Conservation (phyloP, 2,113 vertebrate species). For the Ascaphus truei region DNA sequence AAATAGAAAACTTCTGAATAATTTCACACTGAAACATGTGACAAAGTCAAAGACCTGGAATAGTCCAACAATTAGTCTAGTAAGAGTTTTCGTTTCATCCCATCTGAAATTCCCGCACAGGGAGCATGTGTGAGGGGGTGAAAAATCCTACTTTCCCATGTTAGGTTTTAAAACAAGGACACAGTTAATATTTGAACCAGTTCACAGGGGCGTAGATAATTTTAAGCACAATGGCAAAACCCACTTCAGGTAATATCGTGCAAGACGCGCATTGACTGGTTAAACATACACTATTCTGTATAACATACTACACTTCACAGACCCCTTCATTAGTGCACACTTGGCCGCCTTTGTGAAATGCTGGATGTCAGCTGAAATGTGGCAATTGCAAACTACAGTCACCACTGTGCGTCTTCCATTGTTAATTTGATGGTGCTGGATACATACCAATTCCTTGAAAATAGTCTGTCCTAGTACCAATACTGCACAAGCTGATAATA, state of each 20-base stretch:
- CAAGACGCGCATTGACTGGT: constrained; percentile 6
- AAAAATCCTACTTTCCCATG: too few species aligned
- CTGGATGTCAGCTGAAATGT: constrained; percentile 29
- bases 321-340: constrained; percentile 23
- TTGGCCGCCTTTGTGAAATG: constrained; percentile 28
- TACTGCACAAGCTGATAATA: neutral
- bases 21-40: too few species aligned
- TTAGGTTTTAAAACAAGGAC: too few species aligned
- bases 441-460: constrained; percentile 11
- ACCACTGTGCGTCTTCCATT: constrained; percentile 24
- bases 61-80: too few species aligned
- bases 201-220: neutral
- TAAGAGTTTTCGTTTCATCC: too few species aligned
- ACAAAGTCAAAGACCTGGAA: too few species aligned
- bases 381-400: constrained; percentile 24
- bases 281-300: constrained; percentile 15
- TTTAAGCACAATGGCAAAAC: too few species aligned
- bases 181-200: neutral
- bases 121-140: too few species aligned
- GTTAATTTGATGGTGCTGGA: constrained; percentile 22
- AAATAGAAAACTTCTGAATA: too few species aligned
- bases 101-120: too few species aligned
- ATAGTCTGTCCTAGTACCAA: neutral
- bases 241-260: too few species aligned
- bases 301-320: neutral